Evolutionary conservation across 2,797 vertebrate genomes (phyloP), one percentile per base, ranked within the genome.

Genomic region (Notoglanidium macrostoma): DNA sequence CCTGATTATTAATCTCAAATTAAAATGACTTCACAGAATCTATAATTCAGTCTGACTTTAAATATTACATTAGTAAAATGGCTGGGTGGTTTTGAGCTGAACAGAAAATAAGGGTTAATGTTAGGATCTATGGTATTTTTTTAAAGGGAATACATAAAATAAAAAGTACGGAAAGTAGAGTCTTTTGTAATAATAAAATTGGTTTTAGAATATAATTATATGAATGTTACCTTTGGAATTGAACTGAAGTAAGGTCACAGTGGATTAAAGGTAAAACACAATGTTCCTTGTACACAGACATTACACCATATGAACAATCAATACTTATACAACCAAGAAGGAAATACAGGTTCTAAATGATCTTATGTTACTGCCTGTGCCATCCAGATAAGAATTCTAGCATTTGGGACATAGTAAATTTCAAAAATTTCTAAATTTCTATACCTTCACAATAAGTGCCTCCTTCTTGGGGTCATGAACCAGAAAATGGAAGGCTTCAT

Each of bases 401-500:
- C 26, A 83, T 70, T 29, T 70, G n/a, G 11, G 29, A 14, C 5
- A 73, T 6, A 84, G 35, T 29, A 29, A 65, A 44, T 40, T 40
- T 40, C 35, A 40, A 40, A 40, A 40, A 40, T 40, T 40, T 40
- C 35, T 40, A 40, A 40, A 40, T 26, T 55, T 44, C 51, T 65
- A 35, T 88, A 99, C 98, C 96, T 97, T 97, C 32, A 97, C 86
- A 76, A 97, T 92, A 89, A 99, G 94, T 1, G 94, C 93, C 78
- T 98, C 97, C 1, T 91, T 84, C 12, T 94, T 93, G 15, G 98
- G 98, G 87, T 96, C 94, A 90, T 86, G 95, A 92, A 98, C 92
- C 88, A 94, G 92, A 92, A 98, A 98, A 92, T 95, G 94, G 92
- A 97, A 97, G 0, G 93, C 96, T 90, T 98, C 97, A 0, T 97